Base-by-base conservation (phyloP, 2,797 vertebrate species). In the Anisognathus igniventris region DNA sequence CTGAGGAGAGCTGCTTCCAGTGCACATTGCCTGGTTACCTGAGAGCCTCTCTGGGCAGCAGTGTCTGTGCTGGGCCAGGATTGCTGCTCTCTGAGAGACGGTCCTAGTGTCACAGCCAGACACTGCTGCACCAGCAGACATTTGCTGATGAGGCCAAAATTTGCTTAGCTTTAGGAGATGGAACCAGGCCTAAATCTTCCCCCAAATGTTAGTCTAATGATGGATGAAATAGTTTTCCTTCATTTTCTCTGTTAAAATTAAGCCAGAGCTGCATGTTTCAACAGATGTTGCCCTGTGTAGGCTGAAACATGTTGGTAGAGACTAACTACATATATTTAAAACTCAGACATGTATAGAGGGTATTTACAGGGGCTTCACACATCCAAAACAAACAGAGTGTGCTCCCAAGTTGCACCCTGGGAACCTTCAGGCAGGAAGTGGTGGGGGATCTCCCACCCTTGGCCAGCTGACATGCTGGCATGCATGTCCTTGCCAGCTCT, bases 381-480 rank as follows among this genome's bases (percentile, higher is more conserved):
- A 31, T 95, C 95, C 93, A 97, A 96, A 93, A 94, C 31, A 96
- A 96, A 95, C 82, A 95, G 18, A 20, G 33, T 4, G 24, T 70
- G 37, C 85, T 96, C 92, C 82, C 91, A 93, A 90, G 62, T 56
- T 86, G 89, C 67, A 91, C 76, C 70, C 95, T 93, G 92, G 82
- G 95, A 97, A 96, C 88, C 72, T 66, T 73, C 8, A 56, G 82
- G 92, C 89, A 92, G 96, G 93, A 95, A 86, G 58, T 45, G 65
- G 72, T 64, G 91, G 94, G 91, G 95, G 82, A 95, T 93, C 91
- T 95, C 88, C 94, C 86, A 88, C 10, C 51, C 94, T 90, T 82
- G 94, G 95, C 95, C 95, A 90, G 88, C 90, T 91, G 88, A 96
- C 92, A 95, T 82, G 83, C 86, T 95, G 96, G 92, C 91, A 96